Evolutionary conservation across 2,797 vertebrate species (phyloP), one percentile per base, ranked within the genome.

Genomic region (Scomberomorus guttatus): DNA sequence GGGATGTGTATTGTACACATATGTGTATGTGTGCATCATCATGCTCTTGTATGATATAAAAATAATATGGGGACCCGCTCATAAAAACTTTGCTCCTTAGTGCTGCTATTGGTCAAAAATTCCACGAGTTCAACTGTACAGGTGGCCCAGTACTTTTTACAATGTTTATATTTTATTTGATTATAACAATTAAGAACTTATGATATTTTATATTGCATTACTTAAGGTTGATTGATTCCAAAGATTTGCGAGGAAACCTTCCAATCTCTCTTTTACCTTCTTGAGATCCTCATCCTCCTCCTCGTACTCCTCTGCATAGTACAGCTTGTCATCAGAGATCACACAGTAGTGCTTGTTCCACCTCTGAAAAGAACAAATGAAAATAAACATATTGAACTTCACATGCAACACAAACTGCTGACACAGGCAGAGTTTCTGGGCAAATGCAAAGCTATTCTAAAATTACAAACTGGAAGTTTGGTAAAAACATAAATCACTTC

Each of bases 261-360:
- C 29, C 29, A 32, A 11, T 42, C 24, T n/a, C 9, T 39, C 25
- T 3, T 56, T 80, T 73, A 95, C 97, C 78, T 97, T 97, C 39
- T 89, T 95, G 11, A 56, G 50, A 37, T 93, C 91, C 50, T 92
- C 61, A 0, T 93, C 95, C 1, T 94, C 94, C 55, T 97, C 96
- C 74, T 98, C 97, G 0, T 96, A 94, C 84, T 98, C 97, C 42
- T 99, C 98, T 1, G 97, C 97, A 50, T 98, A 99, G 46, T 97
- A 99, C 74, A 99, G 94, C 62, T 96, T 98, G 86, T 96, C 96
- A 10, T 96, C 96, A 2, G 96, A 95, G 73, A 99, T 95, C 85
- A 98, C 96, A 11, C 98, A 99, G 89, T 98, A 99, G 91, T 99
- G 98, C 22, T 94, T 95, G 75, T 97, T 97, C 98, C 98, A 99